Evolutionary conservation across 2,797 vertebrate species (phyloP).

Genomic region (Aulostomus chinensis): DNA sequence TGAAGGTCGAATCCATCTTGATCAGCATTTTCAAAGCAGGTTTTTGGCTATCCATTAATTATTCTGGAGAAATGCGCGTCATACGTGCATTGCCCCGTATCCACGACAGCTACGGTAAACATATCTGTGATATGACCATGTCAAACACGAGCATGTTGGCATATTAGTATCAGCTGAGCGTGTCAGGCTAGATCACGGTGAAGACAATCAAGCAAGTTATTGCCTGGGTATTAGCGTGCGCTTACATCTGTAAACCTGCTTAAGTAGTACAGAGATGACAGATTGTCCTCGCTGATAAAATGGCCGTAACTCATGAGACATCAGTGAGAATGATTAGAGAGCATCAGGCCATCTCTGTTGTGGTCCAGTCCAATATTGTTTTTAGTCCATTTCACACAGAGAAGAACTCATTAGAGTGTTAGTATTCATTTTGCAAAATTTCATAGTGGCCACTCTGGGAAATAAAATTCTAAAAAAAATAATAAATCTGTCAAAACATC

Average conservation of each 20-base stretch:
- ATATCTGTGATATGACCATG: background rate
- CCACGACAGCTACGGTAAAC: background rate
- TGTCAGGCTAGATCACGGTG: no score
- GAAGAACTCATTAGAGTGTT: conserved; percentile 42
- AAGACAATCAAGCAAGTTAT: no score
- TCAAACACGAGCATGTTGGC: no score
- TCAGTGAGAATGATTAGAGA: conserved; percentile 26
- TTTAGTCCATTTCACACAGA: conserved; percentile 43
- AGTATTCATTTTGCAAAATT: conserved; percentile 29
- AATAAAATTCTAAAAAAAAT: conserved; percentile 6
- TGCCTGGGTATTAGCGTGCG: no score
- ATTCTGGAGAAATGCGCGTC: no score
- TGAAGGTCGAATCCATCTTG: conserved; percentile 20
- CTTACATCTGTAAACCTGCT: no score
- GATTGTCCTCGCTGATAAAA: conserved; percentile 1
- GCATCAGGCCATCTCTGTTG: conserved; percentile 8
- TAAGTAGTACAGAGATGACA: no score
- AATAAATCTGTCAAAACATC: conserved; percentile 7
- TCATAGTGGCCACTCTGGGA: conserved; percentile 21
- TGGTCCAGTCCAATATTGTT: conserved; percentile 14
- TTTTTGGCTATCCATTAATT: no score
- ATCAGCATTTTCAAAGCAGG: no score
- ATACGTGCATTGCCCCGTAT: no score
- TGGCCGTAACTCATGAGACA: conserved; percentile 6
- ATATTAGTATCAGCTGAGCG: no score